These are phyloP conservation scores for Rotaria magnacalcarata DNA, from an alignment of 2,888 invertebrate genomes.

Conservation along the genomic window DNA sequence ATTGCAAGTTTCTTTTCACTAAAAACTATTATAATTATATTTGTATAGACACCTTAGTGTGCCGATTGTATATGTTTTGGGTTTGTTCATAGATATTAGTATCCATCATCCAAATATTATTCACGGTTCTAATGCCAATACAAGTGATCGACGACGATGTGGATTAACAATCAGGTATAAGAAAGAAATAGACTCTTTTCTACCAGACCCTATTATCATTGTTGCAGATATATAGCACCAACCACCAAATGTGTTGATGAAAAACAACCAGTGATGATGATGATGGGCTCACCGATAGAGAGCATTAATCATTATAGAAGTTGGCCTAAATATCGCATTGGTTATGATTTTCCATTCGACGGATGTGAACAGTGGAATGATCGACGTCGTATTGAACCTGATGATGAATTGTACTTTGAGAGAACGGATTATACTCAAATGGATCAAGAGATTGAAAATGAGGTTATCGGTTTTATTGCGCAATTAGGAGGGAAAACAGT, in stretches of 20 bases:
- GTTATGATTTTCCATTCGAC: slow-evolving; percentile 29
- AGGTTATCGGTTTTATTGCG: background rate
- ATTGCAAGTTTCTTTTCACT: too few species aligned
- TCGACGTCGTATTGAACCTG: background rate
- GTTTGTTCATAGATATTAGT: background rate
- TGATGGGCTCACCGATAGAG: background rate
- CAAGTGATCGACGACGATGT: slow-evolving; percentile 49
- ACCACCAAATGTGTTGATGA: background rate
- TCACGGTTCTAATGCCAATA: slow-evolving; percentile 51
- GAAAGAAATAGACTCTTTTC: too few species aligned
- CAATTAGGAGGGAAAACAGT: background rate
- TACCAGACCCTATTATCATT: too few species aligned
- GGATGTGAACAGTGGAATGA: slow-evolving; percentile 5
- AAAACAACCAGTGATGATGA: slow-evolving; percentile 25
- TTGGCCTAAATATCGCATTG: slow-evolving; percentile 30
- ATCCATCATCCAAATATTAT: slow-evolving; percentile 50
- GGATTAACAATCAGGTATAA: slow-evolving; percentile 46
- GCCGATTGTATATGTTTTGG: too few species aligned
- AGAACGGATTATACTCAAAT: slow-evolving; percentile 18
- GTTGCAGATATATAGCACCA: background rate
- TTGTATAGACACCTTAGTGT: too few species aligned
- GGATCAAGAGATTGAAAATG: slow-evolving; percentile 5
- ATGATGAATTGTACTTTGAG: background rate
- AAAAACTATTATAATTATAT: too few species aligned
- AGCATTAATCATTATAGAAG: slow-evolving; percentile 18